Percentiles rank a stretch among this genome's conserved stretches.
phyloP scores from a whole-genome alignment of 2,797 vertebrate species.

The Pseudochirops corinnae region DNA sequence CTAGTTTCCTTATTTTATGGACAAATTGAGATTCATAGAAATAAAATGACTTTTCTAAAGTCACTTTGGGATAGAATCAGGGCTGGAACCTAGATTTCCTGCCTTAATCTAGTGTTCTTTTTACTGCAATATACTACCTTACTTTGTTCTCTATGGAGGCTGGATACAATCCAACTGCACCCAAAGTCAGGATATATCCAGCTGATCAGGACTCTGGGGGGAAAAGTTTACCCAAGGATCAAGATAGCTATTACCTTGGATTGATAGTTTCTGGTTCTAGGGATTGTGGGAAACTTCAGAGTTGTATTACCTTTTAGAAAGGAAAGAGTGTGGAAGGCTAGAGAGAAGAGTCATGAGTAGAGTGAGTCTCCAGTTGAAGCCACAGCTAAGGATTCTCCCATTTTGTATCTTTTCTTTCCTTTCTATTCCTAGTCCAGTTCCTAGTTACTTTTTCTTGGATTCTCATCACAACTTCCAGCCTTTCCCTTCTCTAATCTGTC shows the following conservation, averaged over 20 bases:
- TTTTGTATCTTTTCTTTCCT: neutral
- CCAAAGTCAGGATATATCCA: no score
- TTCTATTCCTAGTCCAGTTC: neutral
- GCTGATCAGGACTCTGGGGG: no score
- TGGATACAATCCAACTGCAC: neutral
- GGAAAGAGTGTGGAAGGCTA: neutral
- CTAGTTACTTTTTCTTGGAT: neutral
- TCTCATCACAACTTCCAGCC: neutral
- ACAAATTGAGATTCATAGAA: neutral
- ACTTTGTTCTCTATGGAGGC: neutral
- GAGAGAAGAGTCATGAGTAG: neutral
- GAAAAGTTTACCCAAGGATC: no score
- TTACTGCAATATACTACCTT: neutral
- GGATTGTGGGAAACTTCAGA: no score
- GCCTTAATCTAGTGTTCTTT: neutral
- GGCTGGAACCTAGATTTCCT: neutral
- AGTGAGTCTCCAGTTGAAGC: neutral
- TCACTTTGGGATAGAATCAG: neutral
- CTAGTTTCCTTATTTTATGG: neutral
- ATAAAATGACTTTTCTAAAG: neutral
- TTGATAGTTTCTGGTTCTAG: no score
- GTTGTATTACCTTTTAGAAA: neutral
- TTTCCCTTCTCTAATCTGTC: neutral
- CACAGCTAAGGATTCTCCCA: neutral
- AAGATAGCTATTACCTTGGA: no score